A percentile compares a stretch with the other conserved stretches of the same genome.
phyloP scores from a whole-genome alignment of 2,113 vertebrate species.

The Crypturellus undulatus region DNA sequence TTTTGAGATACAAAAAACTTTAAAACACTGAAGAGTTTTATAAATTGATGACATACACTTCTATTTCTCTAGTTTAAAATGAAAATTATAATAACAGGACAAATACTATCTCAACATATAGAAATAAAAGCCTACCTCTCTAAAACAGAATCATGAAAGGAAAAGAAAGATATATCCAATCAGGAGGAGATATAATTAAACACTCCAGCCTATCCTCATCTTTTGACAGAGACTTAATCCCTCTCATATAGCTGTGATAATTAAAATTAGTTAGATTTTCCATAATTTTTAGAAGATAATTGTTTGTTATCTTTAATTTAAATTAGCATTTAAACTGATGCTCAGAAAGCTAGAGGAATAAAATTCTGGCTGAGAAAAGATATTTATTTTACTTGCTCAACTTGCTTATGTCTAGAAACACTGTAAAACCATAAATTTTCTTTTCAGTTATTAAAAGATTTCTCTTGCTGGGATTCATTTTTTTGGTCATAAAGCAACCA shows the following conservation, averaged over 20 bases:
- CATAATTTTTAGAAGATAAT: not conserved
- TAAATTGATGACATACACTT: not conserved
- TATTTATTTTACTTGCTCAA: not conserved
- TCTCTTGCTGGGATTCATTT: not conserved
- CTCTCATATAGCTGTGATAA: not conserved
- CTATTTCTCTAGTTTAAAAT: not conserved
- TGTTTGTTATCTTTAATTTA: not conserved
- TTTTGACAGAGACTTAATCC: not conserved
- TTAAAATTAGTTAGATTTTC: not conserved
- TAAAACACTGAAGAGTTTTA: not conserved
- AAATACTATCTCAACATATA: not conserved
- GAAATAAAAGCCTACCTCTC: not conserved
- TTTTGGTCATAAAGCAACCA: not conserved
- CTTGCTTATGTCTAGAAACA: not conserved
- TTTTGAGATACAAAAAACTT: not conserved
- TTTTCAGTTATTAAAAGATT: not conserved
- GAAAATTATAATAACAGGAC: not conserved
- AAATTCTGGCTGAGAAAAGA: not conserved
- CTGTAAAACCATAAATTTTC: not conserved
- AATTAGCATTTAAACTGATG: not conserved
- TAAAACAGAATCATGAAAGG: not conserved
- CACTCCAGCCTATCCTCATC: not conserved
- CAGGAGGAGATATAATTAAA: not conserved
- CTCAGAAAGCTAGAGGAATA: not conserved
- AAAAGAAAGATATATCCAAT: accelerated